Percentiles rank a stretch among this genome's conserved stretches.
Evolutionary conservation across 2,113 vertebrate genomes (phyloP).

Genomic region (Syrrhaptes paradoxus): DNA sequence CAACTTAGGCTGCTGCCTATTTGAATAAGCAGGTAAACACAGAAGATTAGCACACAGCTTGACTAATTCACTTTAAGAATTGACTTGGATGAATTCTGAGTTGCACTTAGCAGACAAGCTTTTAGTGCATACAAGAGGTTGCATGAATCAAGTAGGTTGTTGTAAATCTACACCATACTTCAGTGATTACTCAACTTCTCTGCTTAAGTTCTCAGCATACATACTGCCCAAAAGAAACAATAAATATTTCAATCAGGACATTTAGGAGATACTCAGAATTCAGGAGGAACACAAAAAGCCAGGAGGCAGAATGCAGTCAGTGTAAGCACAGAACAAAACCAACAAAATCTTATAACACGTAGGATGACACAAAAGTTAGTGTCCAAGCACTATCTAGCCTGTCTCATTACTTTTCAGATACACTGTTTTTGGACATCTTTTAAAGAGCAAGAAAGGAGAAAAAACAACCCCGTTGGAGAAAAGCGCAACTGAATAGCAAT

Average conservation of each 20-base stretch:
- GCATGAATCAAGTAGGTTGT: slow-evolving; percentile 10
- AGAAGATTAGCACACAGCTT: slow-evolving; percentile 2
- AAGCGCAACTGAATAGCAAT: background rate
- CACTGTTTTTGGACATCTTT: background rate
- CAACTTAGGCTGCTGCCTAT: background rate
- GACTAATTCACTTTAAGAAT: slow-evolving; percentile 35
- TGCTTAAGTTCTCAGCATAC: background rate
- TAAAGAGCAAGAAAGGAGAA: background rate
- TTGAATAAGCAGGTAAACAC: slow-evolving; percentile 40
- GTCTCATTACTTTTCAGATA: background rate
- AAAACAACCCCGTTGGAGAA: background rate
- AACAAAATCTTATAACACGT: background rate
- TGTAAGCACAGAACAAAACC: background rate
- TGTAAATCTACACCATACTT: slow-evolving; percentile 32
- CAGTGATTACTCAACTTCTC: background rate
- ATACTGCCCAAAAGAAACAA: background rate
- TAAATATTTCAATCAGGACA: background rate
- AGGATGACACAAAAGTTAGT: fast-evolving
- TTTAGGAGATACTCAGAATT: background rate
- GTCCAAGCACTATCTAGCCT: background rate
- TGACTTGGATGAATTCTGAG: slow-evolving; percentile 20
- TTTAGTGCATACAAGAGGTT: background rate
- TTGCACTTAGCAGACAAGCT: slow-evolving; percentile 1
- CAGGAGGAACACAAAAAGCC: background rate
- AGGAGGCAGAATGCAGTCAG: background rate